Base-by-base conservation (phyloP, 2,888 invertebrate genomes). In the Rambutsinella grinnellia region DNA sequence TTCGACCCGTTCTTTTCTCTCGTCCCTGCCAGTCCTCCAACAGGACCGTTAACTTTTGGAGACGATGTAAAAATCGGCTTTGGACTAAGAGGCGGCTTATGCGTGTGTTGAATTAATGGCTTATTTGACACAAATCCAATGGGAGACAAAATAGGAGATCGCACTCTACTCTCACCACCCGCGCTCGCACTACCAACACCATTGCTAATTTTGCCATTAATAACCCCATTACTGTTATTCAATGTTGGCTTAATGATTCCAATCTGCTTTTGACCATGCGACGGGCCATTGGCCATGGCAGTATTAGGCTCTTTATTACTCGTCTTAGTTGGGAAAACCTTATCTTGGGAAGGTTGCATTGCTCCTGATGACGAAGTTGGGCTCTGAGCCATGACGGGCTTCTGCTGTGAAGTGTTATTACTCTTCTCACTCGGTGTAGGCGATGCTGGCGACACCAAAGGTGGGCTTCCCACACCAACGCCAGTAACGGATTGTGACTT, bases 221-320 rank as follows among this genome's bases (percentile, higher is more conserved):
- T n/a, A 27, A 28, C 17, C 24, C 24, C 27, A 26, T 57, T 44
- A 63, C 3, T 70, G 36, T 75, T 60, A 51, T 66, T 79, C n/a
- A 88, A 86, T 10, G 88, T 84, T 1, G 89, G 89, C 77, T 88
- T 85, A 66, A 89, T 89, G n/a, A 89, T 87, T 13, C 89, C 89
- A 65, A 89, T 87, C 83, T 89, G 89, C 78, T 88, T 86, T 86
- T n/a, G 87, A 87, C 17, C 77, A 66, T 65, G 76, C 69, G 60
- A 56, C 44, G 23, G 8, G 44, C 56, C 56, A 53, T 47, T 54
- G 56, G 53, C 63, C 49, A 47, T 56, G 47, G 49, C 54, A 54
- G 23, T 27, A 58, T 56, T 60, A 53, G 62, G 56, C 58, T 66
- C 65, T 28, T 58, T 54, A 26, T 67, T 76, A 56, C 58, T 78